Evolutionary conservation across 2,113 vertebrate genomes (phyloP), one percentile per base, ranked within the genome.

Genomic region (Malurus melanocephalus): DNA sequence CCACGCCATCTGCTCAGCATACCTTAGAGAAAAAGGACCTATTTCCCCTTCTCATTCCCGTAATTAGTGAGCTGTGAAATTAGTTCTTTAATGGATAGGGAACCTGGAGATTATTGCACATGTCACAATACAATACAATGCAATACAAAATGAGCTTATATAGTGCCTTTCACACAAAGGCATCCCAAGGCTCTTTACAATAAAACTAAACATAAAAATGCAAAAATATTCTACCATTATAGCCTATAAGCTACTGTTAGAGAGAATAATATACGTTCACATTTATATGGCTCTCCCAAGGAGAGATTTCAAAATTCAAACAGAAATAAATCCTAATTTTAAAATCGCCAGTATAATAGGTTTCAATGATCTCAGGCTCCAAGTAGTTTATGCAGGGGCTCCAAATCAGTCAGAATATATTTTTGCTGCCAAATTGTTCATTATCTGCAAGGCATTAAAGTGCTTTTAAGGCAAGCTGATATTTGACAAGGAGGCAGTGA

Each of bases 61-160:
- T 94, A 97, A 97, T 98, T 97, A 97, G 96, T 96, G 96, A 97
- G 94, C 96, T 97, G 94, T 97, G 96, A 98, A 98, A 98, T 98
- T 95, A 97, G 96, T 96, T 98, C 92, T 95, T 94, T 96, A 97
- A 95, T 95, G 95, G 96, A 95, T 88, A 95, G 94, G 90, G 96
- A 97, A 96, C 95, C 92, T 95, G 94, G 87, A 96, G 96, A 96
- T 97, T 94, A 96, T 59, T 91, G 87, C 48, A 40, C 89, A 95
- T 94, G 90, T 95, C 89, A 95, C 93, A 91, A 94, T 80, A 80
- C 91, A 95, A 95, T 92, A 92, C 86, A 95, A 93, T 61, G 68
- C 79, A 88, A 88, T 65, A 91, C 82, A 69, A 94, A 97, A 96
- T 94, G 85, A 95, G 93, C 56, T 92, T 88, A 91, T 93, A 95